Base-by-base conservation (phyloP, 2,797 vertebrate genomes). In the Sebastes flavidus region DNA sequence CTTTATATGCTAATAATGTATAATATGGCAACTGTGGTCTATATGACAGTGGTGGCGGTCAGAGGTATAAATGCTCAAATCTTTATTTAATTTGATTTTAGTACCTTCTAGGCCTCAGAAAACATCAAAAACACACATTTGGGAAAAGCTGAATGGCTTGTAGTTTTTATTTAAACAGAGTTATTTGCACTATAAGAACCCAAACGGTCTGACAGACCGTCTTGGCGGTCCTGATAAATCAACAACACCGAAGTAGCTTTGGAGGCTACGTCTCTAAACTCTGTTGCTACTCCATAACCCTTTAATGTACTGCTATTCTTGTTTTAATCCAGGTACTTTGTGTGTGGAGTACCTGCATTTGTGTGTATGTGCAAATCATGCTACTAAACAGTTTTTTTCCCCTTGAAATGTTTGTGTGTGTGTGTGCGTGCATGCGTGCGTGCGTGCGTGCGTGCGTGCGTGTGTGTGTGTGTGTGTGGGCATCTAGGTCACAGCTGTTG, bases 401-500 rank as follows among this genome's bases (percentile, higher is more conserved):
- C 22, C 58, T 10, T 66, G 59, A 20, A 42, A 25, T 65, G 24
- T 78, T 30, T 72, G 68, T 77, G 22, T 58, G n/a, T 70, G 58
- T 72, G 56, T 59, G 29, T 49, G 46, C 68, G 68, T 77, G 25
- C 46, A 18, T 32, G 27, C 65, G 55, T 56, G 52, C 46, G 52
- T 76, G 70, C 61, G 38, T 63, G 29, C 54, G 65, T 66, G 66
- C 54, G 20, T 66, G 34, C 62, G 65, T 70, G 25, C 79, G 56
- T 75, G 24, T 65, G 34, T 54, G 42, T 78, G 66, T 75, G 32
- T 59, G 46, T 55, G 12, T 24, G 70, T 69, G 78, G 55, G 71
- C 78, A 81, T 79, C 70, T 65, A 87, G 83, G 88, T 85, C 92
- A 91, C 90, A 94, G 91, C 91, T 95, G 91, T 89, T 90, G 82